Conservation (phyloP, 1,140 invertebrate species). For the Neelides sp. region DNA sequence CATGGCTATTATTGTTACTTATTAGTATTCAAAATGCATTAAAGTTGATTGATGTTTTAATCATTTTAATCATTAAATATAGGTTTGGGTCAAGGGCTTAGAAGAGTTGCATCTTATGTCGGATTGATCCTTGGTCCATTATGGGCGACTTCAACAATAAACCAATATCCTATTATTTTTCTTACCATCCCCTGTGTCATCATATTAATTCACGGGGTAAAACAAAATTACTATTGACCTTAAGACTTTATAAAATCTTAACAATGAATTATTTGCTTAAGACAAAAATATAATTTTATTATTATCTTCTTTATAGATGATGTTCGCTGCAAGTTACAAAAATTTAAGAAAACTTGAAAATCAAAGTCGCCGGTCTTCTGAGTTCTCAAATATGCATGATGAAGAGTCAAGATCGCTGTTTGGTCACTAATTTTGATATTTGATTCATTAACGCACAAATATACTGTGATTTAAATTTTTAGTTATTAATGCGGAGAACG, state of each 20-base stretch:
- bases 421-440: no score
- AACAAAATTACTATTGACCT: neutral
- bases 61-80: neutral
- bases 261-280: neutral
- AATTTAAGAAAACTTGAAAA: constrained; percentile 15
- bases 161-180: constrained; percentile 11
- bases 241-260: neutral
- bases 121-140: constrained; percentile 24
- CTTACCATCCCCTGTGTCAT: constrained; percentile 14
- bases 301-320: constrained; percentile 8
- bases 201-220: constrained; percentile 19
- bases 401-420: constrained; percentile 1
- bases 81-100: constrained; percentile 22
- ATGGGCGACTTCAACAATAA: constrained; percentile 13
- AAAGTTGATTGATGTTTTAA: neutral
- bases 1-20: neutral
- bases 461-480: no score
- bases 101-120: constrained; percentile 20
- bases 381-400: no score
- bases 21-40: neutral
- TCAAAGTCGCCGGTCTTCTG: neutral
- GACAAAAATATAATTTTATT: neutral
- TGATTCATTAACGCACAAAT: no score
- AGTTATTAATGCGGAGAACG: no score
- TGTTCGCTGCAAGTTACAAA: constrained; percentile 14